Evolutionary conservation across 2,888 invertebrate species (phyloP).

Genomic region (Phaedon cochleariae): DNA sequence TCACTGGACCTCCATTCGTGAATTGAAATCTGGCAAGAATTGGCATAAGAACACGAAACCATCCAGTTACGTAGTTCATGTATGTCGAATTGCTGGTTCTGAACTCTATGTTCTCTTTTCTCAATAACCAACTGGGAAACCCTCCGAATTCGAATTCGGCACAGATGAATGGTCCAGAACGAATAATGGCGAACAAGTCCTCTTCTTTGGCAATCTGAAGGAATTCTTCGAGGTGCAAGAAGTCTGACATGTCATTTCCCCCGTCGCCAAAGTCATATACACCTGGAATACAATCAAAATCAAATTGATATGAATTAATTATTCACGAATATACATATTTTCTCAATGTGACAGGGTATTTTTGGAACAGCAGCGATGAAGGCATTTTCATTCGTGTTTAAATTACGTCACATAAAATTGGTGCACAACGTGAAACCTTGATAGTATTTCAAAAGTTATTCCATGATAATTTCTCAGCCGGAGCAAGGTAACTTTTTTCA

Average conservation of each 20-base stretch:
- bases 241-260: conserved; percentile 65
- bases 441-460: no score
- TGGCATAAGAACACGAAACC: conserved; percentile 57
- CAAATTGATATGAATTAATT: no score
- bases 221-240: conserved; percentile 71
- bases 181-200: conserved; percentile 77
- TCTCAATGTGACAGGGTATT: no score
- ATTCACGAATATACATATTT: no score
- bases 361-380: no score
- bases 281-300: conserved; percentile 45
- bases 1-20: conserved; percentile 83
- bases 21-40: conserved; percentile 65
- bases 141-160: conserved; percentile 84
- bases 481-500: no score
- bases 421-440: no score
- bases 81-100: conserved; percentile 51
- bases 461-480: no score
- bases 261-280: conserved; percentile 71
- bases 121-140: conserved; percentile 55
- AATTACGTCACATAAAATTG: no score
- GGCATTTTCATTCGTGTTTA: no score
- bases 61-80: conserved; percentile 58
- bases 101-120: conserved; percentile 61
- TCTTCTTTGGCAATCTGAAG: conserved; percentile 73
- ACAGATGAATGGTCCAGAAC: conserved; percentile 93